phyloP scores from a whole-genome alignment of 23 tunicate species.

The Clavelina lepadiformis region DNA sequence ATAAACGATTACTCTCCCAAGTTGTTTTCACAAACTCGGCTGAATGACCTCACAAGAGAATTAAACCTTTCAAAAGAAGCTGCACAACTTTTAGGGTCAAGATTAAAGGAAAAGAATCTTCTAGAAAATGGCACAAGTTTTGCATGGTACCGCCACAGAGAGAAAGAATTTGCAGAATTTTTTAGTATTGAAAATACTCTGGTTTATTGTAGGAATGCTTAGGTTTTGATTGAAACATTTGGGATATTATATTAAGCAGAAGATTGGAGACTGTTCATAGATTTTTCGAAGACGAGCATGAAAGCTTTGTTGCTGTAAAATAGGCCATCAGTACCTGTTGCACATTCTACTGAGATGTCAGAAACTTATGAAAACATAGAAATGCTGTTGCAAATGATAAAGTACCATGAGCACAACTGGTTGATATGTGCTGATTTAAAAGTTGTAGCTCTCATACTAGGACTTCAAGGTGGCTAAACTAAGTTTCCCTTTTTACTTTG shows the following conservation, averaged over 20 bases:
- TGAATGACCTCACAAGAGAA: conserved; percentile 30
- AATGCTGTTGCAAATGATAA: no score
- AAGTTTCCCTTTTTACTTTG: no score
- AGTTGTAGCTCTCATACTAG: no score
- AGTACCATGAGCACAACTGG: no score
- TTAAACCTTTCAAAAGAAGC: conserved; percentile 11
- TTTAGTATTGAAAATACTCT: no score
- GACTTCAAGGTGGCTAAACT: no score
- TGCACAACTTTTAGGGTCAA: conserved; percentile 16
- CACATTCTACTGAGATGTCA: no score
- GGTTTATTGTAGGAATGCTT: conserved; percentile 2
- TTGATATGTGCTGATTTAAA: no score
- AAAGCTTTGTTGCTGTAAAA: conserved; percentile 23
- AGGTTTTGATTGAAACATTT: conserved; percentile 24
- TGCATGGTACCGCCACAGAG: conserved; percentile 10
- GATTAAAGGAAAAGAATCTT: conserved; percentile 19
- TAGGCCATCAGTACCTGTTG: conserved; percentile 3
- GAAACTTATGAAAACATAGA: no score
- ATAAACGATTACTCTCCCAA: conserved; percentile 13
- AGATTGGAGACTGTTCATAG: conserved; percentile 31
- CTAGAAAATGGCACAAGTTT: conserved; percentile 9
- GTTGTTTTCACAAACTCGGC: background rate
- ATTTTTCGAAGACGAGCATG: conserved; percentile 17
- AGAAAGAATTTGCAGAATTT: no score
- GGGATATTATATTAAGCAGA: conserved; percentile 7